Evolutionary conservation across 2,113 vertebrate genomes (phyloP).

Genomic region (Leptobrachium leishanense): DNA sequence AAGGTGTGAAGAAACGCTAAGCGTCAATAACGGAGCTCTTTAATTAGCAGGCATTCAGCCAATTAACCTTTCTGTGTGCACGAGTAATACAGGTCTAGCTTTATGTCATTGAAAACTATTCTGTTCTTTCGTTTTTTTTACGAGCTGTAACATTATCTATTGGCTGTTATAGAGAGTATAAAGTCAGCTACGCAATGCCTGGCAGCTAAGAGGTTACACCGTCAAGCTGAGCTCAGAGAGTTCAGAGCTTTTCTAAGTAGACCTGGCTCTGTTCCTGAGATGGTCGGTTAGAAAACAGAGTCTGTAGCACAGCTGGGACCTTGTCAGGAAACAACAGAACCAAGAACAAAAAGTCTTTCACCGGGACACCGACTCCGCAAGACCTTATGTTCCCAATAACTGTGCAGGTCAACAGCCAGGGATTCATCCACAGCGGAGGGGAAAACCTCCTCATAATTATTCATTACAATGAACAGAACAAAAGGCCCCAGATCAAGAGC

Average conservation of each 20-base stretch:
- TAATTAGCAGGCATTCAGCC: too few species aligned
- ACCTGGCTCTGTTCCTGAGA: conserved; percentile 44
- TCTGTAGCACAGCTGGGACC: conserved; percentile 46
- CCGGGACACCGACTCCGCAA: conserved; percentile 32
- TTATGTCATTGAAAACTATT: too few species aligned
- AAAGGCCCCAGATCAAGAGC: conserved; percentile 27
- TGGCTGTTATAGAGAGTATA: too few species aligned
- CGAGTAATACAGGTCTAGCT: too few species aligned
- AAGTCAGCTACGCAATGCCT: neutral
- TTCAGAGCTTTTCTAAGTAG: conserved; percentile 27
- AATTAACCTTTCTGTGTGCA: too few species aligned
- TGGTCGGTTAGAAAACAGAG: conserved; percentile 42
- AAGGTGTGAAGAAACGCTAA: too few species aligned
- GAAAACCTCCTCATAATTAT: conserved; percentile 36
- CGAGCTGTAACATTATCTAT: too few species aligned
- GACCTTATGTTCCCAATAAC: conserved; percentile 47
- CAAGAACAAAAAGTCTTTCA: conserved; percentile 48
- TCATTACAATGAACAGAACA: conserved; percentile 34
- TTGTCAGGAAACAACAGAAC: conserved; percentile 44
- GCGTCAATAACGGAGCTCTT: too few species aligned
- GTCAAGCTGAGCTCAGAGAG: neutral
- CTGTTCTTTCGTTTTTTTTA: too few species aligned
- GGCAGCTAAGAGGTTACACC: too few species aligned
- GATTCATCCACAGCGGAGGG: conserved; percentile 13
- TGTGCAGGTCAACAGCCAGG: conserved; percentile 44